Conservation (phyloP, 2,888 invertebrate genomes). For the Loripinus fragilis region DNA sequence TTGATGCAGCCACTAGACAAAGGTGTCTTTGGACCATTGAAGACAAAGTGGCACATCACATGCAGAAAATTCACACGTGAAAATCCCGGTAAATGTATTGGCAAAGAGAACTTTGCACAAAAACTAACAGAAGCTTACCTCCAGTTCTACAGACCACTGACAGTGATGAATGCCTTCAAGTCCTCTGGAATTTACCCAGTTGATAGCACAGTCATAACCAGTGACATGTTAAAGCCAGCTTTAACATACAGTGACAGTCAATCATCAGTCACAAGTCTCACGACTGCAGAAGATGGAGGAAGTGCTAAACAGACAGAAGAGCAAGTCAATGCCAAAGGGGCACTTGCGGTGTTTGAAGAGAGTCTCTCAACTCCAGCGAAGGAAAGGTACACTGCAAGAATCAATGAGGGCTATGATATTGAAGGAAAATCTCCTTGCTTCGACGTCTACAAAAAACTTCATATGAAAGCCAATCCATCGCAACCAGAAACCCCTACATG, state of each 20-base stretch:
- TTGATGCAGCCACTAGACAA: slow-evolving; percentile 63
- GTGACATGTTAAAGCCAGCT: too few species aligned
- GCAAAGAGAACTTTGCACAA: slow-evolving; percentile 48
- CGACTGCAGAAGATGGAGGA: neutral
- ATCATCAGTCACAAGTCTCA: neutral
- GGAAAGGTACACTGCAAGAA: slow-evolving; percentile 31
- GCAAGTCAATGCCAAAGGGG: slow-evolving; percentile 14
- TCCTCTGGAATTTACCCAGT: slow-evolving; percentile 1
- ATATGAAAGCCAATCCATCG: slow-evolving; percentile 32
- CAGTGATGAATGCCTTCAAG: slow-evolving; percentile 40
- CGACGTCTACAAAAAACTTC: slow-evolving; percentile 31
- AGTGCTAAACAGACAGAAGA: neutral
- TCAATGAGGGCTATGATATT: slow-evolving; percentile 29
- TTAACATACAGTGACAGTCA: too few species aligned
- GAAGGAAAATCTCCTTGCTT: slow-evolving; percentile 47
- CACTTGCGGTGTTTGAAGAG: slow-evolving; percentile 32
- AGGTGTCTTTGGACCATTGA: slow-evolving; percentile 56
- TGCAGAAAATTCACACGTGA: slow-evolving; percentile 42
- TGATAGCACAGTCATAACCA: too few species aligned
- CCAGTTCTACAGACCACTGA: slow-evolving; percentile 44
- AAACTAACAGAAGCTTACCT: slow-evolving; percentile 46
- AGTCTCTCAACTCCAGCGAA: slow-evolving; percentile 27
- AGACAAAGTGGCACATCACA: slow-evolving; percentile 46
- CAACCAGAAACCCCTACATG: slow-evolving; percentile 19
- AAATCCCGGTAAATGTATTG: slow-evolving; percentile 46